phyloP scores from a whole-genome alignment of 37 sponge, comb jelly and placozoan genomes.

The Ianthella basta region DNA sequence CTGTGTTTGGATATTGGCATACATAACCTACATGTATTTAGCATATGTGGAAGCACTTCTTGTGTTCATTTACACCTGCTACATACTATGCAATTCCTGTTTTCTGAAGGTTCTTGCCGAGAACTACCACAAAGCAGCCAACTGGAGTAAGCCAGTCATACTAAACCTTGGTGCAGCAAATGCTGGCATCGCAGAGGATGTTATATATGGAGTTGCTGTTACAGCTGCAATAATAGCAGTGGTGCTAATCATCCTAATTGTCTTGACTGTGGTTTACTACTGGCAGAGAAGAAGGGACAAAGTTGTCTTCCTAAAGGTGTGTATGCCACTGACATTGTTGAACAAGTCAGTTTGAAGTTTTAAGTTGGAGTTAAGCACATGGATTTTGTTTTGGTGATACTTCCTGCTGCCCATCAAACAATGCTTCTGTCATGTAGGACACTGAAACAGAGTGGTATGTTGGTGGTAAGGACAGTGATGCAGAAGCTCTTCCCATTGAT shows the following conservation, averaged over 20 bases:
- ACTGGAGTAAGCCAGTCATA: constrained; percentile 17
- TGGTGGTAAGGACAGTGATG: constrained; percentile 18
- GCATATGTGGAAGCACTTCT: too few species aligned
- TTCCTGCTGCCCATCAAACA: background rate
- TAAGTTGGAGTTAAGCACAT: too few species aligned
- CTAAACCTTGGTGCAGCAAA: background rate
- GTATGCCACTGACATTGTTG: too few species aligned
- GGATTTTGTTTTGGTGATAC: too few species aligned
- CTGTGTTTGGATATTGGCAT: background rate
- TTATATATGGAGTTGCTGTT: constrained; percentile 21
- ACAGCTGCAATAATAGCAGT: background rate
- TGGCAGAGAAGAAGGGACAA: constrained; percentile 29
- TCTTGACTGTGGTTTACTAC: background rate
- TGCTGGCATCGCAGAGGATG: background rate
- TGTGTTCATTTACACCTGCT: too few species aligned
- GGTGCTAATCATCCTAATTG: constrained; percentile 1
- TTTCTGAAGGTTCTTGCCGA: background rate
- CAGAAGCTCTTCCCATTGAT: background rate
- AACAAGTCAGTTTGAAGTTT: too few species aligned
- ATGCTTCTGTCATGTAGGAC: background rate
- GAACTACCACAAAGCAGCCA: constrained; percentile 16
- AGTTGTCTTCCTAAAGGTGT: constrained; percentile 29
- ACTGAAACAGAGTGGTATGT: constrained; percentile 27
- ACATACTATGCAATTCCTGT: background rate
- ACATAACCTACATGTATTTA: too few species aligned